A percentile compares a stretch with the other conserved stretches of the same genome.
phyloP scores from a whole-genome alignment of 2,113 vertebrate genomes.

The Anser brachyrhynchus region DNA sequence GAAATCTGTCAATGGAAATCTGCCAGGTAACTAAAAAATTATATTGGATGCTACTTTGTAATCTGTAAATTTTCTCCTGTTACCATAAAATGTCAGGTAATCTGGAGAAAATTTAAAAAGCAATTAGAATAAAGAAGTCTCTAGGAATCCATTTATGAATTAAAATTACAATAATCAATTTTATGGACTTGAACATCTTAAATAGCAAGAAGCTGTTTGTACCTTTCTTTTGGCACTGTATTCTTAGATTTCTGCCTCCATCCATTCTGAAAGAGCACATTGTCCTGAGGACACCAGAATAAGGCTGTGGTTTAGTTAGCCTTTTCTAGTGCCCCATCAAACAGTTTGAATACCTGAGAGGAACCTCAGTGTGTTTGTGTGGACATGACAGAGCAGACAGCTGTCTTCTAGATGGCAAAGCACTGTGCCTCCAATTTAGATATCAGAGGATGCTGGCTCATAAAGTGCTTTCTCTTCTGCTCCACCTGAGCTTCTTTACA shows the following conservation, averaged over 20 bases:
- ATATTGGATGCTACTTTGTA: neutral
- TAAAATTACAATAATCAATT: neutral
- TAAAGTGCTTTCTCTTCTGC: neutral
- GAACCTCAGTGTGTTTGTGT: neutral
- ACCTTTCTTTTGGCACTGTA: neutral
- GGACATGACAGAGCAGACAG: neutral
- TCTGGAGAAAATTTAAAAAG: neutral
- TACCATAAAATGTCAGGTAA: neutral
- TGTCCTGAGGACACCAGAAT: neutral
- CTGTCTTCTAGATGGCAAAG: neutral
- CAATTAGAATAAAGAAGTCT: neutral
- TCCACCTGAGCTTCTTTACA: neutral
- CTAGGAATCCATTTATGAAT: neutral
- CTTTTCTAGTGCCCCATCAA: neutral
- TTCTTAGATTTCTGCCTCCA: neutral
- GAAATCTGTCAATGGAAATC: neutral
- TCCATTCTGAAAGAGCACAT: neutral
- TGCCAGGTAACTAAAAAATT: slow-evolving; percentile 14
- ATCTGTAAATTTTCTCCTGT: neutral
- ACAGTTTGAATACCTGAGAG: neutral
- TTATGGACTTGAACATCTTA: neutral
- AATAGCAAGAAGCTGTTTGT: neutral
- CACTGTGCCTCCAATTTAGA: neutral
- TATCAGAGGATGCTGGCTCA: neutral
- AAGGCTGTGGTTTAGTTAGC: neutral